Conservation (phyloP, 2,888 invertebrate species). For the Cremastinae sp. region DNA sequence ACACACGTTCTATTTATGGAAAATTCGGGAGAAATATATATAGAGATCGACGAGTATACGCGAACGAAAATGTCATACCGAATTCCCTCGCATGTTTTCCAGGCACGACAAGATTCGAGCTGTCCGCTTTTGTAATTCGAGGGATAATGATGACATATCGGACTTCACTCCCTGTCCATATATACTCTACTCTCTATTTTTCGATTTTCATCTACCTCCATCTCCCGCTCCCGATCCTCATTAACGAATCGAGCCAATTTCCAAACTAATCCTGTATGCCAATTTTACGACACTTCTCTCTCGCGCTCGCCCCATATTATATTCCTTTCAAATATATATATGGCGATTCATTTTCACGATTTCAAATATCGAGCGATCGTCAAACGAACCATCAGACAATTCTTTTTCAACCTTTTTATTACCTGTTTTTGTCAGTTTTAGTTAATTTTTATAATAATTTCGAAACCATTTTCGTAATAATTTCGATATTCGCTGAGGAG, state of each 20-base stretch:
- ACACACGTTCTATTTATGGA: background rate
- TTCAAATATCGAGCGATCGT: background rate
- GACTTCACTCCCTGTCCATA: background rate
- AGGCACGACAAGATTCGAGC: conserved; percentile 54
- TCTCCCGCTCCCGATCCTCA: conserved; percentile 39
- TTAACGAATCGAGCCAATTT: conserved; percentile 61
- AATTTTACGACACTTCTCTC: background rate
- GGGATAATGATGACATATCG: conserved; percentile 62
- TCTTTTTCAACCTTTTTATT: too few relatives aligned
- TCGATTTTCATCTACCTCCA: background rate
- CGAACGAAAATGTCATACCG: background rate
- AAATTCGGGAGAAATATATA: background rate
- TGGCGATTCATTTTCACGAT: background rate
- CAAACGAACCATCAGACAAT: too few relatives aligned
- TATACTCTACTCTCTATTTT: background rate
- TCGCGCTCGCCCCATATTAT: background rate
- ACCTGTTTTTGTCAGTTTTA: too few relatives aligned
- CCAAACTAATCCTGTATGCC: conserved; percentile 45
- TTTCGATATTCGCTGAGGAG: too few relatives aligned
- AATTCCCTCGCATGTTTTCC: conserved; percentile 1
- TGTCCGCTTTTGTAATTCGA: conserved; percentile 62
- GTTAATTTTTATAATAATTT: too few relatives aligned
- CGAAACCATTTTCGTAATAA: too few relatives aligned
- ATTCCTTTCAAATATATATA: background rate
- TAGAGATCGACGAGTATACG: background rate